Base-by-base conservation (phyloP, 2,888 invertebrate species). In the Cremastinae sp. region DNA sequence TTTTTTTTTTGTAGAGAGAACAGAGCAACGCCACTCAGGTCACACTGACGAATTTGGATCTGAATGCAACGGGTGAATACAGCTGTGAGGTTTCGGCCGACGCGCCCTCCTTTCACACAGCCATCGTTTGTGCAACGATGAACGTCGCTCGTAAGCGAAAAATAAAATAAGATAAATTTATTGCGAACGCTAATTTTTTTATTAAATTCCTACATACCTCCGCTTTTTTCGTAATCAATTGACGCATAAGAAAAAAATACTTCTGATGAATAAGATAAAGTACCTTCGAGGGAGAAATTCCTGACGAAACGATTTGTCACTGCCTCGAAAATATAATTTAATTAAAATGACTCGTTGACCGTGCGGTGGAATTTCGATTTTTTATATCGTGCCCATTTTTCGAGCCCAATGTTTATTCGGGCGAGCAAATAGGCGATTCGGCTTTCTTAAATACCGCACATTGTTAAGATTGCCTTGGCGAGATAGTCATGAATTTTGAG, bases 61-160 rank as follows among this genome's bases (percentile, higher is more conserved):
- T 87, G 68, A 86, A 89, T 74, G 86, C 89, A 18, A 85, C 88
- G 16, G 89, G 88, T 20, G 78, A 71, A 34, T 89, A 88, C 79
- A 89, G 86, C 70, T 89, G 89, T 79, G 89, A 89, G 79, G 88
- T 89, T 64, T 89, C 89, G 22, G 88, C 84, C 5, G 89, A 89
- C 75, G 88, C 88, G 0, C 89, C 89, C 8, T 89, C 89, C 34
- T 89, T 89, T 77, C 88, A 89, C 79, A 89, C 89, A 16, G 86
- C 85, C 1, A 83, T 87, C 47, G 87, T 86, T 34, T 82, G 79
- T 58, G 87, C 85, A 20, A 80, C 82, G 43, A 88, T 89, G 87
- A 85, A 88, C 80, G 84, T 89, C 69, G 89, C 86, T 34, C 89
- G 89, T 89, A 79, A 84, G 88, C 78, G 53, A 59, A 62, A 53